Base-by-base conservation (phyloP, 92 coral and sea anemone genomes). In the Hydrozoanthus gracilis region DNA sequence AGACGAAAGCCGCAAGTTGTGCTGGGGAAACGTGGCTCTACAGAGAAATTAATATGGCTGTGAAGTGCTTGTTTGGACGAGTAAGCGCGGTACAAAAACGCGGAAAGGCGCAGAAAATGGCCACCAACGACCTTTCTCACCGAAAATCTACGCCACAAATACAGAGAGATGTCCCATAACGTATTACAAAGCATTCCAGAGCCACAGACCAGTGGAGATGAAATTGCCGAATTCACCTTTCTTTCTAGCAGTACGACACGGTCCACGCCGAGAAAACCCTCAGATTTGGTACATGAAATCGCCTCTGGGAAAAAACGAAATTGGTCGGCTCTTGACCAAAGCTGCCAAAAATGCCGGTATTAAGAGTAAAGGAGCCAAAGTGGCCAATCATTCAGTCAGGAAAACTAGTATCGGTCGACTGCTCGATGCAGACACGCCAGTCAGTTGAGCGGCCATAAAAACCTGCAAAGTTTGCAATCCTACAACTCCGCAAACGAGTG, bases 271-370 rank as follows among this genome's bases (percentile, higher is more conserved):
- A n/a, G 65, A 15, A 4, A 86, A 74, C 3, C 44, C 56, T 7
- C 51, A 62, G 5, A 0, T 20, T 12, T 71, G 51, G 51, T 44
- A 71, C 51, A 44, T 39, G 50, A 71, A 71, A 44, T 47, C 67
- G 16, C 93, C 88, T n/a, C 86, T 87, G 4, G 93, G 95, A 12
- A 90, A 90, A 75, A 90, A 90, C 15, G 39, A 66, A 66, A 90
- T 92, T 6, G 95, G n/a, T n/a, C n/a, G n/a, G n/a, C n/a, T n/a
- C n/a, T n/a, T n/a, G n/a, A n/a, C n/a, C n/a, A n/a, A n/a, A 87
- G 93, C 95, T 6, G 84, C 92, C 20, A 71, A 79, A 9, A 73
- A 51, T 1, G 87, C 84, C 56, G 87, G 84, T 74, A 80, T 89
- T 46, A 74, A 79, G 46, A 86, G 90, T 69, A n/a, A 17, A 56